These are phyloP conservation scores for Noctua fimbriata DNA, from an alignment of 2,888 invertebrate species.

Conservation along the genomic window DNA sequence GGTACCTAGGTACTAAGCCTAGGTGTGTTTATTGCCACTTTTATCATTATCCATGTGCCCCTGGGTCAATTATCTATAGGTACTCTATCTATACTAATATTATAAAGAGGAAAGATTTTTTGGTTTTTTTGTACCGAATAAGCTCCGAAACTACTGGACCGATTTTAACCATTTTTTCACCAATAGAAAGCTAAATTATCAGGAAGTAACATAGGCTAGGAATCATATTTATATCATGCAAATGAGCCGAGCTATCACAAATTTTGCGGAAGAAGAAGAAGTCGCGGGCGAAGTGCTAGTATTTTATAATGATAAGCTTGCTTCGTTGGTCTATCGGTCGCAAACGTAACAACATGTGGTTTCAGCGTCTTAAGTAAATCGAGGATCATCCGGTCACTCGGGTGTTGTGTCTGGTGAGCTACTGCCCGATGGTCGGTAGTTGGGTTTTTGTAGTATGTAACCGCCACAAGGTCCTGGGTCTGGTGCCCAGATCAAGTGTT, in stretches of 20 bases:
- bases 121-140: no score
- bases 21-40: slow-evolving; percentile 24
- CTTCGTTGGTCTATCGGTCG: neutral
- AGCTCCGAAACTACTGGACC: no score
- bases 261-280: no score
- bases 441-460: neutral
- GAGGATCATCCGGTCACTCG: no score
- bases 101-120: no score
- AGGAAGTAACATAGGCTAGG: no score
- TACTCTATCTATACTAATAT: neutral
- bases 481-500: neutral
- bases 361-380: neutral
- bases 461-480: neutral
- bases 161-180: no score
- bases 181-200: no score
- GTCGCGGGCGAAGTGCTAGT: no score
- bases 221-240: no score
- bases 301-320: neutral
- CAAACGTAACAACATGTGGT: neutral
- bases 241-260: no score
- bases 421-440: neutral
- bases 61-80: neutral
- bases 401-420: neutral
- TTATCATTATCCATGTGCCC: slow-evolving; percentile 20
- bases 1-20: slow-evolving; percentile 15